Evolutionary conservation across 2,797 vertebrate species (phyloP).

Genomic region (Gastrophryne carolinensis): DNA sequence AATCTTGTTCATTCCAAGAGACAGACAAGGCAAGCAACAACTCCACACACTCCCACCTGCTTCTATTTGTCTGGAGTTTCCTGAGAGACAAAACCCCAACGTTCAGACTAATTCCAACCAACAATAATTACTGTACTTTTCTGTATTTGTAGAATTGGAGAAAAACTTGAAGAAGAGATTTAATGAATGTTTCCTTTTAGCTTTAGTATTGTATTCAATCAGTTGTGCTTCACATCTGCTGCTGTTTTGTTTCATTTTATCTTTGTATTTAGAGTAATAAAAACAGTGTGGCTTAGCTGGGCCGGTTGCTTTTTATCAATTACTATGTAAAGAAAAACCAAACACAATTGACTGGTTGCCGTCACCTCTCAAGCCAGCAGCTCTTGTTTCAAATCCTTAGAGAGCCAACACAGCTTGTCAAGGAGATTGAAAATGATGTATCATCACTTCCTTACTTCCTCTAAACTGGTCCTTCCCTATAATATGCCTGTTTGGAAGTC

Average conservation of each 20-base stretch:
- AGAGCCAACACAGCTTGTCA: neutral
- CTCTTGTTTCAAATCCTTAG: neutral
- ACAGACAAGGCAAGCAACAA: neutral
- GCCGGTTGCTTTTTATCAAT: neutral
- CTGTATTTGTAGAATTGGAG: slow-evolving; percentile 22
- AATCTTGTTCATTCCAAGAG: neutral
- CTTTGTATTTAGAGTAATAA: neutral
- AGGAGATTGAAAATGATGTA: neutral
- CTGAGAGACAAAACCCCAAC: neutral
- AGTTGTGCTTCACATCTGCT: slow-evolving; percentile 24
- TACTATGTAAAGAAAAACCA: neutral
- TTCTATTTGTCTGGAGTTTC: neutral
- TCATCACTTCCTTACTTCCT: neutral
- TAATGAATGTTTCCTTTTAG: slow-evolving; percentile 34
- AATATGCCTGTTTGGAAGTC: neutral
- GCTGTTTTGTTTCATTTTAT: slow-evolving; percentile 18
- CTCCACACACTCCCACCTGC: neutral
- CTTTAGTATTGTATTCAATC: slow-evolving; percentile 4
- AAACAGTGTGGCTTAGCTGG: neutral
- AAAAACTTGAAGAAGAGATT: slow-evolving; percentile 19
- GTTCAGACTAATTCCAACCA: slow-evolving; percentile 11
- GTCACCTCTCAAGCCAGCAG: neutral
- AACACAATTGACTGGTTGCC: neutral
- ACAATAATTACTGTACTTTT: slow-evolving; percentile 25
- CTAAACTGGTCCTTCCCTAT: neutral